Conservation (phyloP, 2,888 invertebrate species). For the Lithosia quadra region DNA sequence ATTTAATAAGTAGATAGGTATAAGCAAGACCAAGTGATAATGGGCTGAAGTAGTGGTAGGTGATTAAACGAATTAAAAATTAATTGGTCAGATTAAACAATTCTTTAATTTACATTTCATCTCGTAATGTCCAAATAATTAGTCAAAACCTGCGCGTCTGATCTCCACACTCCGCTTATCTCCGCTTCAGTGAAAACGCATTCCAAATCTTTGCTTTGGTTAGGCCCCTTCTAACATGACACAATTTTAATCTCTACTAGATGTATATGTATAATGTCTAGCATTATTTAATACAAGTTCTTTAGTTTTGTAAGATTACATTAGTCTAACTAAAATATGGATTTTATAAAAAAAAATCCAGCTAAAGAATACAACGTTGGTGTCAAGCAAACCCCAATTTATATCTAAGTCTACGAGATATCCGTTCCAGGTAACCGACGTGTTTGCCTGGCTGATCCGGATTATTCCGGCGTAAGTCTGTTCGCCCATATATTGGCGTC, state of each 20-base stretch:
- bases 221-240: too few relatives aligned
- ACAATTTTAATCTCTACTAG: too few relatives aligned
- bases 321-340: neutral
- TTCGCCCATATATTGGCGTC: conserved; percentile 58
- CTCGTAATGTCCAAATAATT: too few relatives aligned
- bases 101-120: too few relatives aligned
- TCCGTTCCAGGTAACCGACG: conserved; percentile 42
- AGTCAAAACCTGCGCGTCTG: too few relatives aligned
- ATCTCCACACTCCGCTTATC: too few relatives aligned
- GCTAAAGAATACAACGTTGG: neutral
- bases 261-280: too few relatives aligned
- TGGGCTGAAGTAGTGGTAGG: neutral
- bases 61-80: neutral
- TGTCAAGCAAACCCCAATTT: neutral
- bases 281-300: too few relatives aligned
- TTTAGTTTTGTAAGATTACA: neutral
- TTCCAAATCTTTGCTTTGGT: too few relatives aligned
- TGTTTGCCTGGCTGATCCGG: conserved; percentile 59
- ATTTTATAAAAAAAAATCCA: neutral
- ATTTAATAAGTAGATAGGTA: too few relatives aligned
- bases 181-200: too few relatives aligned
- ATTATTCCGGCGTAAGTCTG: conserved; percentile 57
- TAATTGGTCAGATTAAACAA: too few relatives aligned
- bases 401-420: conserved; percentile 33
- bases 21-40: neutral